Conservation (phyloP, 1,140 invertebrate species). For the Ceratosolen fusciceps region DNA sequence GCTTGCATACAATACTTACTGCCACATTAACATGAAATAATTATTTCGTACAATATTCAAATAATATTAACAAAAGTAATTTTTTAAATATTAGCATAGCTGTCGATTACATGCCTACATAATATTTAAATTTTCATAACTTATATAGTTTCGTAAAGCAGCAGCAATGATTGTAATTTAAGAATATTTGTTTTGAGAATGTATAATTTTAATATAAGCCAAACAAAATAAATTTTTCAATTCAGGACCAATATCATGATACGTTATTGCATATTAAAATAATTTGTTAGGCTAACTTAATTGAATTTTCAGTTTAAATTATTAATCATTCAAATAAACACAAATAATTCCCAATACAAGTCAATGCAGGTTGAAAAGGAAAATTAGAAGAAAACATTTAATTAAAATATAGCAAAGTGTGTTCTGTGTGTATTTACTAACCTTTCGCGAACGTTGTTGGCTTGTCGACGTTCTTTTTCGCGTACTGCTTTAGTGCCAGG, state of each 20-base stretch:
- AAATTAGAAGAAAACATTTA: conserved; percentile 13
- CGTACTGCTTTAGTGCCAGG: conserved; percentile 92
- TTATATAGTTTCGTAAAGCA: conserved; percentile 59
- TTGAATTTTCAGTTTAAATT: not conserved
- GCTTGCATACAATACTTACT: too few relatives aligned
- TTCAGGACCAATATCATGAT: not conserved
- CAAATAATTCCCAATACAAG: conserved; percentile 17
- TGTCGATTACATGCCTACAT: conserved; percentile 32
- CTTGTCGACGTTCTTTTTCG: conserved; percentile 95
- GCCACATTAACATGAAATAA: too few relatives aligned
- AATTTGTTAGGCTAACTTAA: not conserved
- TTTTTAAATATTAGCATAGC: too few relatives aligned
- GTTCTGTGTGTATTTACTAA: conserved; percentile 72
- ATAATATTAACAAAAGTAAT: too few relatives aligned
- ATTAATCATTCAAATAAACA: not conserved
- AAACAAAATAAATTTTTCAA: conserved; percentile 1
- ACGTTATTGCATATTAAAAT: not conserved
- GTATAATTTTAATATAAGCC: conserved; percentile 10
- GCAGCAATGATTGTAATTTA: conserved; percentile 61
- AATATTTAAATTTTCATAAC: conserved; percentile 41
- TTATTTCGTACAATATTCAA: too few relatives aligned
- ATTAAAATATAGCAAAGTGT: conserved; percentile 40
- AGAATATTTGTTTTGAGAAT: conserved; percentile 16
- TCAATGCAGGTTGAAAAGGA: conserved; percentile 6
- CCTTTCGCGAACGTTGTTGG: conserved; percentile 99